phyloP scores from a whole-genome alignment of 2,888 invertebrate genomes.

The Lasioglossum lativentre region DNA sequence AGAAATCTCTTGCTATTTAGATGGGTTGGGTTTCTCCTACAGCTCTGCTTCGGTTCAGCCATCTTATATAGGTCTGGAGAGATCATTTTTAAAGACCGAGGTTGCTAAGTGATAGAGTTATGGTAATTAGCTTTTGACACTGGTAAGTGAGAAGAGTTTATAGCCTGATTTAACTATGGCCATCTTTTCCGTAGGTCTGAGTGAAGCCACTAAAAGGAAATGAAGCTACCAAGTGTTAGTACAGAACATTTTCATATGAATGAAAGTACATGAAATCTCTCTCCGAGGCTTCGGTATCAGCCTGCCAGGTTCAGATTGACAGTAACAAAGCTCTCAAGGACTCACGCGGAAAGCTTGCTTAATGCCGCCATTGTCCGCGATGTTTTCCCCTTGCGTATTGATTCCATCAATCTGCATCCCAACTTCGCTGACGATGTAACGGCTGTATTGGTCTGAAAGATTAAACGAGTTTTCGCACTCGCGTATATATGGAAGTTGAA shows the following conservation, averaged over 20 bases:
- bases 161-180: neutral
- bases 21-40: neutral
- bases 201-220: neutral
- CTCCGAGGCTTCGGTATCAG: neutral
- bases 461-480: constrained; percentile 20
- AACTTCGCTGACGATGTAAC: constrained; percentile 92
- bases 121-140: neutral
- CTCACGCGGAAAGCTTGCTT: constrained; percentile 92
- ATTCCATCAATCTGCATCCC: constrained; percentile 91
- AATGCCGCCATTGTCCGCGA: constrained; percentile 98
- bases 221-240: neutral
- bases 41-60: neutral
- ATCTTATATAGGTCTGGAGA: neutral
- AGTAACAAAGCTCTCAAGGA: neutral
- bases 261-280: neutral
- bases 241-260: no score
- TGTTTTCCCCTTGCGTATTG: constrained; percentile 95
- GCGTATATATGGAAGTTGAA: neutral
- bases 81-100: neutral
- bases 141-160: neutral
- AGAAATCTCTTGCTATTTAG: neutral
- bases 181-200: neutral
- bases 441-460: constrained; percentile 91
- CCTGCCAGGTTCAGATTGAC: neutral
- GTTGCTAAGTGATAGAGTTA: neutral